A percentile compares a stretch with the other conserved stretches of the same genome.
Conservation (phyloP, 1,140 invertebrate genomes). For the Apis cerana region DNA sequence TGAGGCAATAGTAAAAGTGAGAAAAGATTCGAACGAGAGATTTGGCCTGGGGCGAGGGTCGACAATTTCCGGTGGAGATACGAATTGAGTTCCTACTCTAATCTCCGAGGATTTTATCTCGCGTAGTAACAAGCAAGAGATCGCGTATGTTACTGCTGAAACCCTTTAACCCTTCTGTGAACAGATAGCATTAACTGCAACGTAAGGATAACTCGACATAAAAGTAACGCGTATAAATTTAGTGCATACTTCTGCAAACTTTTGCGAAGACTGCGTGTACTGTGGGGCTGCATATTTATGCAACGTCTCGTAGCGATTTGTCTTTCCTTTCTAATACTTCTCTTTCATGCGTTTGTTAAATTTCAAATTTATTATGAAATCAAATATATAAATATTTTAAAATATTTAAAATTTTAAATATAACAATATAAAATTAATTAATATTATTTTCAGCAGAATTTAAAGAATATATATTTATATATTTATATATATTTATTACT, state of each 20-base stretch:
- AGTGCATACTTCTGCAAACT: constrained; percentile 31
- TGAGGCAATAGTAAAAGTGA: neutral
- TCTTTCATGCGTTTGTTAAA: neutral
- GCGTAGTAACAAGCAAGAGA: constrained; percentile 55
- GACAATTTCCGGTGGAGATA: constrained; percentile 64
- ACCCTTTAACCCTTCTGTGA: constrained; percentile 60
- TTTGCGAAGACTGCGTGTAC: neutral
- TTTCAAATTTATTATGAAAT: neutral
- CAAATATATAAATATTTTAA: neutral
- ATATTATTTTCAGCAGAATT: too few species aligned
- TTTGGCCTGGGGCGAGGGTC: constrained; percentile 16
- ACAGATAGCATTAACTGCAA: constrained; percentile 43
- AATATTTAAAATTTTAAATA: neutral
- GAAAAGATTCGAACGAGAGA: constrained; percentile 19
- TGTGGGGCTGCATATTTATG: neutral
- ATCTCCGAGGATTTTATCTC: constrained; percentile 67
- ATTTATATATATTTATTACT: too few species aligned
- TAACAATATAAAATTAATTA: too few species aligned
- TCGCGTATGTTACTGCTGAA: constrained; percentile 32
- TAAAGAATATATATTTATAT: too few species aligned
- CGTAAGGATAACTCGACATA: constrained; percentile 34
- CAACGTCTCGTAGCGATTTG: neutral
- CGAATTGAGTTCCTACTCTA: constrained; percentile 55
- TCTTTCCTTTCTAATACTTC: too few species aligned
- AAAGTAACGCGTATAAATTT: constrained; percentile 34